Percentiles rank a stretch among this genome's conserved stretches.
phyloP scores from a whole-genome alignment of 2,113 vertebrate species.

The Cochlearius cochlearius region DNA sequence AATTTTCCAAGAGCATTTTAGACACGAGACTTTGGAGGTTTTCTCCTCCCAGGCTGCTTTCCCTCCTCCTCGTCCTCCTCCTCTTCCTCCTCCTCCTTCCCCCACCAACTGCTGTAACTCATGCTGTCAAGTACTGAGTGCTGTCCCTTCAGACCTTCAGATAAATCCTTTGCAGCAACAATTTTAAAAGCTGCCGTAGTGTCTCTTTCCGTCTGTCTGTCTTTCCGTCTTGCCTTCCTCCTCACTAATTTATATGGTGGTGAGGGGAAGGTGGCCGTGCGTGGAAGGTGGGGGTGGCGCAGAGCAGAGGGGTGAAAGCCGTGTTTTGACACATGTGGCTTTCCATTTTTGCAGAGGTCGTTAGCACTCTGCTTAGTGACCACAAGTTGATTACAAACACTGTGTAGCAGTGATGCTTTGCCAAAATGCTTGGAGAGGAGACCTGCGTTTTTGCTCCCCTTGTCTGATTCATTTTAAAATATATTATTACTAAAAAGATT shows the following conservation, averaged over 20 bases:
- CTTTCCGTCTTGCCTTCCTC: neutral
- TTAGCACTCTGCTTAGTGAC: conserved; percentile 68
- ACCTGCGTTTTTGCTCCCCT: conserved; percentile 52
- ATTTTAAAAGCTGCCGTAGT: conserved; percentile 32
- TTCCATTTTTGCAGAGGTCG: conserved; percentile 60
- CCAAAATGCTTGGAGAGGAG: conserved; percentile 63
- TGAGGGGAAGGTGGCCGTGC: neutral
- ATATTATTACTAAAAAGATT: conserved; percentile 69
- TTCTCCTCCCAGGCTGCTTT: conserved; percentile 49
- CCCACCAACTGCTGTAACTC: conserved; percentile 15
- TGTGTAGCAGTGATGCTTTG: conserved; percentile 12
- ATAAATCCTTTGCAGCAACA: conserved; percentile 48
- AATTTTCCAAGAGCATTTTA: conserved; percentile 54
- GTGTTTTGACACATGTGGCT: conserved; percentile 23
- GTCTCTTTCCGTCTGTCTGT: conserved; percentile 37
- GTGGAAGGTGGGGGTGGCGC: neutral
- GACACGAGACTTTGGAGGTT: conserved; percentile 37
- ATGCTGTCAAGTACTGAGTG: conserved; percentile 57
- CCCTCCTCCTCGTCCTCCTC: neutral
- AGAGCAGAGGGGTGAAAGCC: neutral
- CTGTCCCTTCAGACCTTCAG: conserved; percentile 53
- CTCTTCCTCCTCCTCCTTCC: neutral
- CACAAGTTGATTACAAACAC: conserved; percentile 65
- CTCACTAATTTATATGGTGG: conserved; percentile 34
- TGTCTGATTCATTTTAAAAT: conserved; percentile 66